phyloP scores from a whole-genome alignment of 2,797 vertebrate genomes.

The Micropoecilia bifurca region DNA sequence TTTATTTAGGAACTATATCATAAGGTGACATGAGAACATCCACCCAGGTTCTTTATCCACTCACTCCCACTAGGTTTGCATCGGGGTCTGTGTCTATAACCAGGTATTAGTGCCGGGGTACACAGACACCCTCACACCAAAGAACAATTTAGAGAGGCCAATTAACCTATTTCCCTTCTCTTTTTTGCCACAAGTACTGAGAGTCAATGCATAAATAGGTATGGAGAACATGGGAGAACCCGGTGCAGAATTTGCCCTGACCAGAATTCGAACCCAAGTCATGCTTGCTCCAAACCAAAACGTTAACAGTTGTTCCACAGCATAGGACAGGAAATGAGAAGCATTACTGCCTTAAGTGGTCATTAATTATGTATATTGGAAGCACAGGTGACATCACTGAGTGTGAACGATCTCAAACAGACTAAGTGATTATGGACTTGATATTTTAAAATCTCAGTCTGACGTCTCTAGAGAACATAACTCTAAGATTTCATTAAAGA shows the following conservation, averaged over 20 bases:
- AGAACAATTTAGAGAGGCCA: not conserved
- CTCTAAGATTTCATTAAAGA: not conserved
- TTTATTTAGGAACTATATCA: not conserved
- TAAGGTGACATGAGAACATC: too few species aligned
- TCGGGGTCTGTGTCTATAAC: not conserved
- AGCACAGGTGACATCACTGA: not conserved
- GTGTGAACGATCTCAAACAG: not conserved
- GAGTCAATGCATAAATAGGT: not conserved
- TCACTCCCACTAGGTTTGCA: not conserved
- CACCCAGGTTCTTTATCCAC: not conserved
- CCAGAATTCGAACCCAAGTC: not conserved
- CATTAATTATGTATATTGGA: not conserved
- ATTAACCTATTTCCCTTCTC: not conserved
- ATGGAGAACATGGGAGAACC: not conserved
- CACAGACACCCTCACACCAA: not conserved
- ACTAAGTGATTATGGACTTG: not conserved
- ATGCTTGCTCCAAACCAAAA: not conserved
- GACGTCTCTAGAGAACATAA: not conserved
- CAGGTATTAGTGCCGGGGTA: not conserved
- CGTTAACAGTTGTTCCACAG: not conserved
- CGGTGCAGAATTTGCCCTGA: not conserved
- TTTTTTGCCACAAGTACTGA: not conserved
- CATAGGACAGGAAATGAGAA: not conserved
- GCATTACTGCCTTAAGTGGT: not conserved
- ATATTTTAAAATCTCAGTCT: not conserved